phyloP scores from a whole-genome alignment of 1,140 invertebrate genomes.

The Cylas formicarius region DNA sequence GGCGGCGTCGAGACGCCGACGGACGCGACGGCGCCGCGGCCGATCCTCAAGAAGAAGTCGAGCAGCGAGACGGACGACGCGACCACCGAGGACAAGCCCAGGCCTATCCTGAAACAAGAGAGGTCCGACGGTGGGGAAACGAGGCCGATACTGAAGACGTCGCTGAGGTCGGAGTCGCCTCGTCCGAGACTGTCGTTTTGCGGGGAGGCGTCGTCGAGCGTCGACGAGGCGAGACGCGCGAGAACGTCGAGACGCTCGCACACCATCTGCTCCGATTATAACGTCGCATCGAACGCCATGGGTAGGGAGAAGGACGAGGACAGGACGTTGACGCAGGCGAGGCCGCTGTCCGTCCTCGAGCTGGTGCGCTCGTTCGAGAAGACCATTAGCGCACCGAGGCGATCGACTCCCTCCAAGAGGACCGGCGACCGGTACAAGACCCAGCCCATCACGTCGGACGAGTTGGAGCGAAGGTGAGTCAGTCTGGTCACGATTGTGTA shows the following conservation, averaged over 20 bases:
- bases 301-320: slow-evolving; percentile 25
- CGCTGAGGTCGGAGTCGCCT: slow-evolving; percentile 48
- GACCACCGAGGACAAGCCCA: slow-evolving; percentile 55
- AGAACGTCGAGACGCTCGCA: slow-evolving; percentile 28
- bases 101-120: slow-evolving; percentile 69
- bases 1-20: slow-evolving; percentile 23
- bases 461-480: slow-evolving; percentile 51
- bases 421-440: slow-evolving; percentile 51
- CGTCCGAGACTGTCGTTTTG: slow-evolving; percentile 51
- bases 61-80: slow-evolving; percentile 71
- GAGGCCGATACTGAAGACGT: slow-evolving; percentile 51
- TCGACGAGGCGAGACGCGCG: slow-evolving; percentile 13
- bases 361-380: slow-evolving; percentile 36
- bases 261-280: slow-evolving; percentile 33
- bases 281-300: slow-evolving; percentile 18
- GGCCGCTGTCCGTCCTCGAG: slow-evolving; percentile 37
- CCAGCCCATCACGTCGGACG: slow-evolving; percentile 59
- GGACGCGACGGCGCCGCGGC: slow-evolving; percentile 57
- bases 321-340: slow-evolving; percentile 21
- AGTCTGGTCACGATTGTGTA: too few relatives aligned
- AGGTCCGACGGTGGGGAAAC: slow-evolving; percentile 42
- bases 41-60: slow-evolving; percentile 78
- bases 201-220: slow-evolving; percentile 39
- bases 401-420: slow-evolving; percentile 42
- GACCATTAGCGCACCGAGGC: slow-evolving; percentile 43